These are phyloP conservation scores for Acleris sparsana DNA, from an alignment of 2,888 invertebrate genomes.

Conservation along the genomic window DNA sequence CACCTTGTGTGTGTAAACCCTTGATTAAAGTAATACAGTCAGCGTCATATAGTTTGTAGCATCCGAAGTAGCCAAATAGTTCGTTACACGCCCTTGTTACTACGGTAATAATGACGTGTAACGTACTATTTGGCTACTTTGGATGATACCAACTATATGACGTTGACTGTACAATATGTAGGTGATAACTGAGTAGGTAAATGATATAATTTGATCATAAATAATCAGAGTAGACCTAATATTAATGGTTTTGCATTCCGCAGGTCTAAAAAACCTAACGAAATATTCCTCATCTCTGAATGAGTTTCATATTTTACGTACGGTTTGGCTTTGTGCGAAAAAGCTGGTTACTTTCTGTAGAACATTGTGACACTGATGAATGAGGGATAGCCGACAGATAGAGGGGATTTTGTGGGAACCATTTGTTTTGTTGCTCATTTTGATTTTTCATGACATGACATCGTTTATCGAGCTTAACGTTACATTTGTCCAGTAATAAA, in stretches of 20 bases:
- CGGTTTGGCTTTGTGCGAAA: conserved; percentile 45
- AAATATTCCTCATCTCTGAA: conserved; percentile 25
- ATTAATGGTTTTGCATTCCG: conserved; percentile 18
- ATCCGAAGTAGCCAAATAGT: no score
- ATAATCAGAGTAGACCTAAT: no score
- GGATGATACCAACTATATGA: no score
- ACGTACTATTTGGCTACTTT: no score
- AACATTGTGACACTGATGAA: conserved; percentile 58
- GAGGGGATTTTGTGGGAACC: conserved; percentile 32
- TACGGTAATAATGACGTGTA: no score
- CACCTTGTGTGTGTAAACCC: no score
- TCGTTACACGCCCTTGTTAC: no score
- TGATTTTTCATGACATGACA: conserved; percentile 27
- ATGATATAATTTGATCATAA: no score
- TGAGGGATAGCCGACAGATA: conserved; percentile 45
- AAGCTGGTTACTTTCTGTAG: conserved; percentile 45
- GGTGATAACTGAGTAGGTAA: no score
- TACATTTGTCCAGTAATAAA: conserved; percentile 19
- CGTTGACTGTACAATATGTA: no score
- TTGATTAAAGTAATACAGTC: no score
- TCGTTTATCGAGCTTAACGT: conserved; percentile 29
- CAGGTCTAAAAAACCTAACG: conserved; percentile 26
- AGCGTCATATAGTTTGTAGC: no score
- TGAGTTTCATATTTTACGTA: conserved; percentile 37
- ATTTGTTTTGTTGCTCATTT: conserved; percentile 35